These are phyloP conservation scores for Euspilapteryx auroguttella DNA, from an alignment of 2,888 invertebrate genomes.

Conservation along the genomic window DNA sequence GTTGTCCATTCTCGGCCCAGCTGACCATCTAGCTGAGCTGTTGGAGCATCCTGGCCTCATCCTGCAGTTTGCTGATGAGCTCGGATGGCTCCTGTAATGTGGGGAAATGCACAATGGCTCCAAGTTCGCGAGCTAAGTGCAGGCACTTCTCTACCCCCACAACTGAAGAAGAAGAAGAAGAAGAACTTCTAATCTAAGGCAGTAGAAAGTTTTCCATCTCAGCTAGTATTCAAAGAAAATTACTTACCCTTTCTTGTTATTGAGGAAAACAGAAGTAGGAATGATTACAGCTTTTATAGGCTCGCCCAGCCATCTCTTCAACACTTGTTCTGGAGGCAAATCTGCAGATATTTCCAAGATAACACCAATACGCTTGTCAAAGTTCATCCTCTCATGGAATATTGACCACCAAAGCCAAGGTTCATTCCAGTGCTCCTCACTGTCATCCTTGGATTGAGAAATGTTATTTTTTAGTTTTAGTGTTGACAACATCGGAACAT, in stretches of 20 bases:
- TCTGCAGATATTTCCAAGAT: slow-evolving; percentile 82
- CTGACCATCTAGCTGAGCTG: no score
- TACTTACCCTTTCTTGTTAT: slow-evolving; percentile 90
- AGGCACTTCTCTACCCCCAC: no score
- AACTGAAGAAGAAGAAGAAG: no score
- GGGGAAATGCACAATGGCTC: no score
- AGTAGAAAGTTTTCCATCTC: no score
- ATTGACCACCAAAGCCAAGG: slow-evolving; percentile 84
- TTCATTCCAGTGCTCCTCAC: slow-evolving; percentile 57
- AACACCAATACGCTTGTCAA: slow-evolving; percentile 65
- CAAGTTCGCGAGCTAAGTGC: no score
- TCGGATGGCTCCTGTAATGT: no score
- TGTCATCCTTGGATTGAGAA: slow-evolving; percentile 32
- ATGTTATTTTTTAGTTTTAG: slow-evolving; percentile 18
- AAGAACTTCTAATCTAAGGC: no score
- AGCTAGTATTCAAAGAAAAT: no score
- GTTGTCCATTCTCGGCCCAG: no score
- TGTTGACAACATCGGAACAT: slow-evolving; percentile 64
- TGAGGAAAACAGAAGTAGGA: slow-evolving; percentile 81
- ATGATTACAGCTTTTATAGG: slow-evolving; percentile 85
- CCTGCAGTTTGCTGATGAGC: no score
- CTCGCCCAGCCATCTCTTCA: slow-evolving; percentile 93
- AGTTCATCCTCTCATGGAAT: slow-evolving; percentile 63
- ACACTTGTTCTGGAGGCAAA: slow-evolving; percentile 68
- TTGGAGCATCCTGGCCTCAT: no score